phyloP scores from a whole-genome alignment of 2,888 invertebrate species.

The Volucella zonaria region DNA sequence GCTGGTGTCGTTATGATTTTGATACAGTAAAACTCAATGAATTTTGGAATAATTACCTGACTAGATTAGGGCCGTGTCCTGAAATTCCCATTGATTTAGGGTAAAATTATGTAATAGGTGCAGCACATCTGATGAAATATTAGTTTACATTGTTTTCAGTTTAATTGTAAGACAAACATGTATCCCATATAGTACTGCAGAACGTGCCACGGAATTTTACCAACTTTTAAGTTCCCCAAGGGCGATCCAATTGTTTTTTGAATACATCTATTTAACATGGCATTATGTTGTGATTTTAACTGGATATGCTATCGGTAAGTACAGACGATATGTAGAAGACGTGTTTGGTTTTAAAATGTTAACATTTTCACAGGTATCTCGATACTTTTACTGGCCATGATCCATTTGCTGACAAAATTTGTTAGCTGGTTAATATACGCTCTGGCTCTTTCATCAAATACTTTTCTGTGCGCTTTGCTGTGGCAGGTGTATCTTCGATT shows the following conservation, averaged over 20 bases:
- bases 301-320: not conserved
- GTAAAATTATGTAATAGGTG: no score
- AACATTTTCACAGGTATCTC: not conserved
- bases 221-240: no score
- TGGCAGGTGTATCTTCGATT: no score
- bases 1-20: slow-evolving; percentile 16
- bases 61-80: slow-evolving; percentile 6
- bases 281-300: not conserved
- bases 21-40: not conserved
- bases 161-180: no score
- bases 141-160: no score
- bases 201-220: no score
- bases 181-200: no score
- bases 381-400: not conserved
- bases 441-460: no score
- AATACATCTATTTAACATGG: not conserved
- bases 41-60: not conserved
- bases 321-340: not conserved
- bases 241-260: not conserved
- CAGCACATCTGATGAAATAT: no score
- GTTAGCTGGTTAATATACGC: no score
- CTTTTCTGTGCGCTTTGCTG: no score
- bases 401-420: no score
- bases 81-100: not conserved
- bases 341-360: not conserved